Evolutionary conservation across 2,888 invertebrate species (phyloP).

Genomic region (Apodemia duryi): DNA sequence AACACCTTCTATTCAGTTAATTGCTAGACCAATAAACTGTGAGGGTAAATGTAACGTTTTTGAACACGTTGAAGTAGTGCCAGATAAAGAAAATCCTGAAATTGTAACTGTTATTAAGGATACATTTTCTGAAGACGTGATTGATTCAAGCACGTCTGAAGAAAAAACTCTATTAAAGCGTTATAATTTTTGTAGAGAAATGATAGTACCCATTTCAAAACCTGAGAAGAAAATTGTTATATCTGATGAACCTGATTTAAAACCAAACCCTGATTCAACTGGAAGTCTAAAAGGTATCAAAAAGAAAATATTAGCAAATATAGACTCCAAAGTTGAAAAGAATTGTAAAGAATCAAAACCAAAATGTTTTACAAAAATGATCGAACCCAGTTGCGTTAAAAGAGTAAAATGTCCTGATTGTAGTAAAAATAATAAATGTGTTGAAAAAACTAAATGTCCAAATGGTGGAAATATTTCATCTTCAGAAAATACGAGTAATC

Average conservation of each 20-base stretch:
- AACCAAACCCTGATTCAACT: neutral
- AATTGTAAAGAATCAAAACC: neutral
- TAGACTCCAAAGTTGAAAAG: neutral
- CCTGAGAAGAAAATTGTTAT: neutral
- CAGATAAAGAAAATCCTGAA: constrained; percentile 36
- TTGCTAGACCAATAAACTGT: neutral
- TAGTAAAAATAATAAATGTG: neutral
- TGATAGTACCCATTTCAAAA: neutral
- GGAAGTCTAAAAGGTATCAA: constrained; percentile 5
- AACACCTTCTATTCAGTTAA: constrained; percentile 17
- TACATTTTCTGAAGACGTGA: constrained; percentile 38
- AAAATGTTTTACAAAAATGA: neutral
- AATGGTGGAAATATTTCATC: too few relatives aligned
- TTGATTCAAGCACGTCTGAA: constrained; percentile 20
- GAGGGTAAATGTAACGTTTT: constrained; percentile 37
- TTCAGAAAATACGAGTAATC: too few relatives aligned
- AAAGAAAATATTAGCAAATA: neutral
- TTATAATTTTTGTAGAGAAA: neutral
- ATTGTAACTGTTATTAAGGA: constrained; percentile 39
- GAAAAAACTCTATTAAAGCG: constrained; percentile 6
- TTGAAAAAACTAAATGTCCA: neutral
- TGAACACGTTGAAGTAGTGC: constrained; percentile 39
- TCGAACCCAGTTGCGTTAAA: neutral
- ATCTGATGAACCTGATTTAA: neutral
- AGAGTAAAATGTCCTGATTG: neutral